Percentiles rank a stretch among this genome's conserved stretches.
Evolutionary conservation across 2,888 invertebrate genomes (phyloP).

Genomic region (Melinaea marsaeus): DNA sequence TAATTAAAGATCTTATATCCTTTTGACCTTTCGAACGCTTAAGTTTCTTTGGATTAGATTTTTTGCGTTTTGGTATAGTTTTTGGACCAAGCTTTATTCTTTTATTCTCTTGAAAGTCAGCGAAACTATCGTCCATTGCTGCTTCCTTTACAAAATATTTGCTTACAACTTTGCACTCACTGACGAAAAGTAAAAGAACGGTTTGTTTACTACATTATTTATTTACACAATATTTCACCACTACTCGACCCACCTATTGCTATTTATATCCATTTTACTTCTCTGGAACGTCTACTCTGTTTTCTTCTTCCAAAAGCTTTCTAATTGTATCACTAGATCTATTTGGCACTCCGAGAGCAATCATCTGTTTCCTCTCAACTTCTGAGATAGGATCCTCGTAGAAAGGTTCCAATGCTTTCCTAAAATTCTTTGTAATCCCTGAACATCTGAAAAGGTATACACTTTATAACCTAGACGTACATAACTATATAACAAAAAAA

Average conservation of each 20-base stretch:
- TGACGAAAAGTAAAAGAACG: constrained; percentile 54
- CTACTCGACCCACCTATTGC: constrained; percentile 45
- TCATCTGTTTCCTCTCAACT: constrained; percentile 61
- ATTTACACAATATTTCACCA: constrained; percentile 28
- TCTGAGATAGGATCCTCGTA: constrained; percentile 67
- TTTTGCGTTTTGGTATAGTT: constrained; percentile 38
- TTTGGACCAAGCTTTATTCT: constrained; percentile 48
- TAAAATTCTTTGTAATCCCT: constrained; percentile 45
- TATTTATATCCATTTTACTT: constrained; percentile 53
- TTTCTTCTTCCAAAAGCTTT: constrained; percentile 45
- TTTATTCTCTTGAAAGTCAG: constrained; percentile 61
- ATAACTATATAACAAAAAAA: constrained; percentile 5
- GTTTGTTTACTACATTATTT: constrained; percentile 34
- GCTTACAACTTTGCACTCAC: constrained; percentile 48
- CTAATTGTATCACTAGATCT: constrained; percentile 48
- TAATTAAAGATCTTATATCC: constrained; percentile 61
- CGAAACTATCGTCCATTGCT: constrained; percentile 66
- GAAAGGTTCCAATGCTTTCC: constrained; percentile 46
- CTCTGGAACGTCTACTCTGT: constrained; percentile 50
- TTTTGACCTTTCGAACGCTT: constrained; percentile 58
- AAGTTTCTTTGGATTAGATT: constrained; percentile 33
- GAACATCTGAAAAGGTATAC: constrained; percentile 48
- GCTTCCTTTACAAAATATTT: constrained; percentile 54
- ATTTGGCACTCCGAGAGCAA: constrained; percentile 53
- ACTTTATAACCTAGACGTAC: constrained; percentile 19